Percentiles rank a stretch among this genome's conserved stretches.
Conservation (phyloP, 2,113 vertebrate genomes). For the Notarius lentiginosus region DNA sequence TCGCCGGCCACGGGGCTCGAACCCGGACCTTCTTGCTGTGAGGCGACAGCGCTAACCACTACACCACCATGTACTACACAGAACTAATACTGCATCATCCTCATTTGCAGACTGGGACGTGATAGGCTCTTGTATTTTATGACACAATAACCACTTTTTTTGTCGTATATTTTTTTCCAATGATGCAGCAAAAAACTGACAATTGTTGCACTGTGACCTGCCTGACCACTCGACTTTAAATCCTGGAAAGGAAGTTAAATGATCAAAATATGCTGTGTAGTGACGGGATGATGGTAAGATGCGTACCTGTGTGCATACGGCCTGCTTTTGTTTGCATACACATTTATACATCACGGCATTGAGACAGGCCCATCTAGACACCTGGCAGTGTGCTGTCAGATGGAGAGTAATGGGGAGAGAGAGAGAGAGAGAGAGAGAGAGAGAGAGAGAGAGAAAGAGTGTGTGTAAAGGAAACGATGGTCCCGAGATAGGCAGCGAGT, state of each 20-base stretch:
- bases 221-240: neutral
- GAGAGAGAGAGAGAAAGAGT: conserved; percentile 32
- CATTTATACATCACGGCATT: conserved; percentile 58
- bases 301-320: conserved; percentile 54
- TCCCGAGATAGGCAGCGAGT: conserved; percentile 77
- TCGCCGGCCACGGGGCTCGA: no score
- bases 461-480: conserved; percentile 64
- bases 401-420: conserved; percentile 64
- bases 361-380: conserved; percentile 43
- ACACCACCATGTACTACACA: neutral
- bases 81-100: neutral
- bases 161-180: neutral
- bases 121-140: neutral
- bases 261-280: neutral
- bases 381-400: conserved; percentile 49
- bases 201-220: no score
- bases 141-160: neutral
- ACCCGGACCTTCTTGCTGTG: no score
- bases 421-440: conserved; percentile 24
- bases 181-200: neutral
- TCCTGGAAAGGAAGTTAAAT: neutral
- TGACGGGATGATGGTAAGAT: conserved; percentile 28
- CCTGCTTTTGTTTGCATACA: conserved; percentile 50
- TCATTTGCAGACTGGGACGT: neutral
- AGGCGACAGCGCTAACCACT: no score